These are phyloP conservation scores for Pterocles burchelli DNA, from an alignment of 2,113 vertebrate genomes.

Conservation along the genomic window DNA sequence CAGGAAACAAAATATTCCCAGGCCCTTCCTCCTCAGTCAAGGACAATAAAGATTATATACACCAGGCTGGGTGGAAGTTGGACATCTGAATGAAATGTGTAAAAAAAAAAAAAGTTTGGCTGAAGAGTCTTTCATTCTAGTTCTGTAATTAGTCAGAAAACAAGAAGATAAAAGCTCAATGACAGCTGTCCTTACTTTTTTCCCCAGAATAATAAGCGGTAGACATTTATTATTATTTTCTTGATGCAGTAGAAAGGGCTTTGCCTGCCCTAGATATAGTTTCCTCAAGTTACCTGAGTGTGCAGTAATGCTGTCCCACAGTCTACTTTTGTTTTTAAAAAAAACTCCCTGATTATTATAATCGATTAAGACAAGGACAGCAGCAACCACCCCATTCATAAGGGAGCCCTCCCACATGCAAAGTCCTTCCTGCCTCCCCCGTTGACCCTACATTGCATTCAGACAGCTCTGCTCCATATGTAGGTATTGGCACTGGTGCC, in stretches of 20 bases:
- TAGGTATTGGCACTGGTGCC: neutral
- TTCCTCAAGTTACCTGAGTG: neutral
- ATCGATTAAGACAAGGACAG: neutral
- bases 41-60: neutral
- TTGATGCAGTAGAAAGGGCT: neutral
- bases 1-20: slow-evolving; percentile 11
- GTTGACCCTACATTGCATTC: accelerated
- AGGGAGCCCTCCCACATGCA: accelerated
- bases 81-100: neutral
- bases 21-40: neutral
- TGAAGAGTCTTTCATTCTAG: neutral
- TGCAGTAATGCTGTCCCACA: neutral
- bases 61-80: neutral
- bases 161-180: neutral
- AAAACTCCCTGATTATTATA: neutral
- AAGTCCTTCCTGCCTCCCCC: neutral
- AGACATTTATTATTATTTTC: neutral
- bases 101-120: neutral
- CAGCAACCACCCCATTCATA: neutral
- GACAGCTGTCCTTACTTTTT: neutral
- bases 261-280: neutral
- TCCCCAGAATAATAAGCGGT: neutral
- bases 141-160: neutral
- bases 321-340: neutral
- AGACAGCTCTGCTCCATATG: neutral